Evolutionary conservation across 2,888 invertebrate species (phyloP).

Genomic region (Standfussiana lucernea): DNA sequence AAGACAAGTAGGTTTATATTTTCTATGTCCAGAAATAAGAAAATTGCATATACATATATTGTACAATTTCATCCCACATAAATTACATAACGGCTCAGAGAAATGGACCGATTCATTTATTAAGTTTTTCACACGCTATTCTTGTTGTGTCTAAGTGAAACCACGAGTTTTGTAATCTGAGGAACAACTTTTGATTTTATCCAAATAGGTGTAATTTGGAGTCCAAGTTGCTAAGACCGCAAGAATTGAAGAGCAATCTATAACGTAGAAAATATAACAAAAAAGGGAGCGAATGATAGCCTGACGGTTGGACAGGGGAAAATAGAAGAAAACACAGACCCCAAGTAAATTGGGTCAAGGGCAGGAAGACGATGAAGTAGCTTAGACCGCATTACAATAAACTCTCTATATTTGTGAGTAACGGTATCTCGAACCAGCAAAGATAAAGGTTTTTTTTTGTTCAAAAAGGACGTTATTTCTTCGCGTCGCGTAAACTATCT

Average conservation of each 20-base stretch:
- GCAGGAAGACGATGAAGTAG: background rate
- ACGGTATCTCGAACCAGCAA: background rate
- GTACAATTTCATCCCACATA: background rate
- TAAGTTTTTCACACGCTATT: background rate
- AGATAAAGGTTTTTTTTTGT: too few relatives aligned
- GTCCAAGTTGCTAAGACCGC: background rate
- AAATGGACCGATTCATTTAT: conserved; percentile 2
- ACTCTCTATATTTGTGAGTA: background rate
- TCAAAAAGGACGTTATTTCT: background rate
- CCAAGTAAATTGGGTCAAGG: background rate
- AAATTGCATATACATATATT: background rate
- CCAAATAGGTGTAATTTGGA: background rate
- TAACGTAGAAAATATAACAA: background rate
- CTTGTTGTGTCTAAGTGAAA: background rate
- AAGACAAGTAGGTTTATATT: background rate
- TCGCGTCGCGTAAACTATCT: background rate
- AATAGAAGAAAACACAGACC: background rate
- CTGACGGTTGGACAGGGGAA: background rate
- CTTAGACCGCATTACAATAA: background rate
- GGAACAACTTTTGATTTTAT: background rate
- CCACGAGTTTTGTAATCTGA: background rate
- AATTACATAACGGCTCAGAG: background rate
- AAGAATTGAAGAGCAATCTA: background rate
- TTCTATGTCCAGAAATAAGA: background rate
- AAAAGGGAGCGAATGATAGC: background rate